Conservation (phyloP, 2,113 vertebrate genomes). For the Istiophorus platypterus region DNA sequence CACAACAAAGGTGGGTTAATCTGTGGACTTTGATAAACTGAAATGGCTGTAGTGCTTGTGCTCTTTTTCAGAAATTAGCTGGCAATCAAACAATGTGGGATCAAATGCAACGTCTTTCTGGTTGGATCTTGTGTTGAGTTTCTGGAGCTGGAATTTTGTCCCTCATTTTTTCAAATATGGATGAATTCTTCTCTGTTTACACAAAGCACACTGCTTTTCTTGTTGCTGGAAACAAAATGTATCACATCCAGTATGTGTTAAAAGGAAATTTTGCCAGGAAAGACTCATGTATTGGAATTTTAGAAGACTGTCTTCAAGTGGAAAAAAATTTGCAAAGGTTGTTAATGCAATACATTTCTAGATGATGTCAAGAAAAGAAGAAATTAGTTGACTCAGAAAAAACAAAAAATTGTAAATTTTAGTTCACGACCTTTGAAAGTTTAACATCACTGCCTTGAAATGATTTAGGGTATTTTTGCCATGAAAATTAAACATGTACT, state of each 20-base stretch:
- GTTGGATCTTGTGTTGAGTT: slow-evolving; percentile 18
- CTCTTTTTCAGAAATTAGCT: neutral
- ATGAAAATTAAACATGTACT: too few species aligned
- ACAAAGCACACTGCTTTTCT: slow-evolving; percentile 31
- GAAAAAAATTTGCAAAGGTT: neutral
- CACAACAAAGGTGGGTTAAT: slow-evolving; percentile 92
- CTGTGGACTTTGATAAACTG: neutral
- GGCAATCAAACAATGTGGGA: neutral
- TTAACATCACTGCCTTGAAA: neutral
- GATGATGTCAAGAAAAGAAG: neutral
- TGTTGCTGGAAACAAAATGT: slow-evolving; percentile 19
- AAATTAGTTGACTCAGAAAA: neutral
- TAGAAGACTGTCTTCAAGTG: neutral
- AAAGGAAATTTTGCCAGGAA: slow-evolving; percentile 14
- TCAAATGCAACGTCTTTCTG: neutral
- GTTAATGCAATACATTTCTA: neutral
- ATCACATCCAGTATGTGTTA: slow-evolving; percentile 18
- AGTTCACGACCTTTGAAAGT: neutral
- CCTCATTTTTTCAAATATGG: neutral
- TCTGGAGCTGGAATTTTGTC: slow-evolving; percentile 6
- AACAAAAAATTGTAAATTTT: neutral
- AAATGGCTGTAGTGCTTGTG: neutral
- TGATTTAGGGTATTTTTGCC: too few species aligned
- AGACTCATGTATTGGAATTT: slow-evolving; percentile 1
- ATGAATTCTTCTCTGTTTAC: slow-evolving; percentile 30